A percentile compares a stretch with the other conserved stretches of the same genome.
phyloP scores from a whole-genome alignment of 2,113 vertebrate genomes.

The Phaethornis superciliosus region DNA sequence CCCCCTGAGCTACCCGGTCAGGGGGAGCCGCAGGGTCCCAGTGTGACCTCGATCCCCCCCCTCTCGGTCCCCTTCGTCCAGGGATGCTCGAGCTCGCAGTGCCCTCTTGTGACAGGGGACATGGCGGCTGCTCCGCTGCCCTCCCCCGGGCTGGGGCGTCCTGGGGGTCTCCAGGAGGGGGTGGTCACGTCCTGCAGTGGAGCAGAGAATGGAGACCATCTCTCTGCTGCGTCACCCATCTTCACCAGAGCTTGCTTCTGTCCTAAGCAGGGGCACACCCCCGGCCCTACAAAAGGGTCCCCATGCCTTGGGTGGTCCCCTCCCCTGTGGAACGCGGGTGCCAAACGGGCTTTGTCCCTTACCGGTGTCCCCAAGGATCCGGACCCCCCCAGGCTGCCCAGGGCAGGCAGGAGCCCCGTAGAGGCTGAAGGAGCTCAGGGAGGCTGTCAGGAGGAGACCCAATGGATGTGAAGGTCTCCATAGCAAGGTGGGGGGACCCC shows the following conservation, averaged over 20 bases:
- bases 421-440: neutral
- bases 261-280: neutral
- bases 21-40: neutral
- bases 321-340: accelerated
- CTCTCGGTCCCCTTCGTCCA: accelerated
- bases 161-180: too few relatives aligned
- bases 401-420: too few relatives aligned
- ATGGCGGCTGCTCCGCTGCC: neutral
- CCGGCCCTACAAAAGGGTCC: neutral
- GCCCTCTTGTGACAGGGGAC: conserved; percentile 57
- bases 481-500: accelerated
- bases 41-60: too few relatives aligned
- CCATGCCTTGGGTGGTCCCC: neutral
- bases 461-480: neutral
- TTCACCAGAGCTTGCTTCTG: neutral
- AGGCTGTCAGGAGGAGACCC: neutral
- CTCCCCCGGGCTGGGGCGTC: too few relatives aligned
- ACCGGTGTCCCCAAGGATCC: accelerated
- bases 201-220: too few relatives aligned
- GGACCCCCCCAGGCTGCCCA: neutral
- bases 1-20: neutral
- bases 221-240: neutral
- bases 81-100: conserved; percentile 39
- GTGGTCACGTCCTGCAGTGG: too few relatives aligned
- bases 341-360: accelerated